Percentiles rank a stretch among this genome's conserved stretches.
Conservation (phyloP, 2,797 vertebrate species). For the Phaenicophaeus curvirostris region DNA sequence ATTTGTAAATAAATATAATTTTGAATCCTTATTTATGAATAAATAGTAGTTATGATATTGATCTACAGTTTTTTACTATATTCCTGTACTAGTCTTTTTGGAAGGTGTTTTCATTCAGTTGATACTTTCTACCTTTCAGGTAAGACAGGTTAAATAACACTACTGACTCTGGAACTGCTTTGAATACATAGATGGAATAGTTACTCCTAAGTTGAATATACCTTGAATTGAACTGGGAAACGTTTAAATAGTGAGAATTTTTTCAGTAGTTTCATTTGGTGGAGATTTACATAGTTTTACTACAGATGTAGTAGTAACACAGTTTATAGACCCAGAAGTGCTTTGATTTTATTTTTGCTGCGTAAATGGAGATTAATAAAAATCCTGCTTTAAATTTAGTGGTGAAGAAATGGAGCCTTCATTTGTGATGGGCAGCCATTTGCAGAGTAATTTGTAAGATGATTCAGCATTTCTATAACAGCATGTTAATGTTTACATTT, state of each 20-base stretch:
- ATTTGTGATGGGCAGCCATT: background rate
- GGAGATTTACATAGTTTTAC: background rate
- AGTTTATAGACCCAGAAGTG: background rate
- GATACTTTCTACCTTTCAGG: background rate
- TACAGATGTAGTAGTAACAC: background rate
- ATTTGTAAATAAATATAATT: background rate
- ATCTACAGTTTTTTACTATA: background rate
- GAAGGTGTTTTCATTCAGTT: background rate
- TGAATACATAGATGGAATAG: background rate
- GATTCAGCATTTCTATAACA: background rate
- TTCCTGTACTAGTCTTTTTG: background rate
- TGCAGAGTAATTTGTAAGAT: background rate
- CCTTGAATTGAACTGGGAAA: background rate
- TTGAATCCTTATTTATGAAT: background rate
- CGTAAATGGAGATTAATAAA: background rate
- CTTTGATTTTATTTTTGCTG: background rate
- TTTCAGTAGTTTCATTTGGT: background rate
- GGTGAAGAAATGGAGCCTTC: background rate
- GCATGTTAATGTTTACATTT: background rate
- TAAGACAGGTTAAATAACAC: background rate
- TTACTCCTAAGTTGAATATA: background rate
- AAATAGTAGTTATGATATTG: background rate
- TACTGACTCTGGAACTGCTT: background rate
- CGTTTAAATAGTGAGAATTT: background rate
- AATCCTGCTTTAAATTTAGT: background rate